Evolutionary conservation across 2,888 invertebrate species (phyloP), one percentile per base, ranked within the genome.

Genomic region (Platycheirus rosarum): DNA sequence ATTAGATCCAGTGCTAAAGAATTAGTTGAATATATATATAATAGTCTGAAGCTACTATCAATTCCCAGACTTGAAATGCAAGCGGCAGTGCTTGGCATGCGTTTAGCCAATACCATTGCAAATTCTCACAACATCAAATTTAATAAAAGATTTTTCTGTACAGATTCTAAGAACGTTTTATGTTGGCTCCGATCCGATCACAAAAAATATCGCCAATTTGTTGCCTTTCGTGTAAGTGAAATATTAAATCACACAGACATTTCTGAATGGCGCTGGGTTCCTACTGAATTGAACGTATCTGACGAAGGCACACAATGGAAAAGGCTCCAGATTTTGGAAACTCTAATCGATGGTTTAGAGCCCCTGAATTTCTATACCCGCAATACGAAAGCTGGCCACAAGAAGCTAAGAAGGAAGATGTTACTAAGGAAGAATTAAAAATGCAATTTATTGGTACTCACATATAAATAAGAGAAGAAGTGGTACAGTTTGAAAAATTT

Each of bases 141-240:
- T 6, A 3, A 29, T 11, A 29, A 51, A 1, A 1, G 32, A 9
- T 32, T 53, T 7, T 85, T 85, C 35, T 87, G 85, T 85, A 71
- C 85, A 3, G 86, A 87, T 46, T 86, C 86, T 1, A 84, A 46
- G 53, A 85, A 78, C 13, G 85, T 86, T n/a, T n/a, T n/a, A n/a
- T n/a, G n/a, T n/a, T n/a, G n/a, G n/a, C n/a, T 20, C n/a, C 44
- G 86, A 18, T 68, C 55, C 37, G 86, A 86, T 85, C 49, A 86
- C 16, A 57, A 76, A 55, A 26, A 6, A 6, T 26, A 26, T 26
- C 26, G 26, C 26, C 26, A 26, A 6, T 84, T 84, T 26, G 85
- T 82, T 5, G 71, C 75, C 35, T 73, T 65, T 14, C 32, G 79
- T 32, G 40, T 84, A 2, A 69, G 65, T 5, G 74, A n/a, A 16